Evolutionary conservation across 2,113 vertebrate genomes (phyloP), one percentile per base, ranked within the genome.

Genomic region (Oreochromis aureus): DNA sequence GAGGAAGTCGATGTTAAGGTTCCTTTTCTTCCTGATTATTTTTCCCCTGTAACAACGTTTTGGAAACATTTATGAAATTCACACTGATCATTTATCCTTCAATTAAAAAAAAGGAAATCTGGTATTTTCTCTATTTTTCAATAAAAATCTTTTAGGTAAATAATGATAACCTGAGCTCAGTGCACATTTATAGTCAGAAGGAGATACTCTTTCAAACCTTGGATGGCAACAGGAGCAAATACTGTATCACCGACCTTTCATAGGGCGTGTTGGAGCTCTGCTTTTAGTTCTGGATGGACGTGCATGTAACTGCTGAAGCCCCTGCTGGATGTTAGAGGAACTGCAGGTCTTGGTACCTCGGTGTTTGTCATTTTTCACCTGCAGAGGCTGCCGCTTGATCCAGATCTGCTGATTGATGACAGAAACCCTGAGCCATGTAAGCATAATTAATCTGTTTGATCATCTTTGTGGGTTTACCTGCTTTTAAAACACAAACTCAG

Each of bases 151-250:
- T 69, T 39, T 1, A 41, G 6, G 36, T 41, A 13, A 39, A 39
- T n/a, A 7, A 59, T 30, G 1, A 59, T 32, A 34, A 61, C 30
- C 30, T 11, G 30, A 61, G 2, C 30, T 61, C 16, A 0, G 61
- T 0, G 3, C 61, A n/a, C 61, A 7, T 39, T 53, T 10, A 5
- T 9, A 53, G 19, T 63, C 10, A 36, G 5, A 0, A 34, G 18
- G 1, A 66, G 32, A n/a, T 39, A 66, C 32, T 0, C 4, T 66
- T 66, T 63, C 59, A 63, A 19, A 61, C 5, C 1, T 61, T 32
- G 16, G 16, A 63, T 63, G 9, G 16, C 0, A 1, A 32, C 5
- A 6, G 56, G 58, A 59, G 27, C 58, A 18, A 0, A 59, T 0
- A 18, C 15, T 19, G 55, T 3, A 36, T 39, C 61, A 7, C 59